Base-by-base conservation (phyloP, 2,113 vertebrate genomes). In the Eudyptes chrysolophus region DNA sequence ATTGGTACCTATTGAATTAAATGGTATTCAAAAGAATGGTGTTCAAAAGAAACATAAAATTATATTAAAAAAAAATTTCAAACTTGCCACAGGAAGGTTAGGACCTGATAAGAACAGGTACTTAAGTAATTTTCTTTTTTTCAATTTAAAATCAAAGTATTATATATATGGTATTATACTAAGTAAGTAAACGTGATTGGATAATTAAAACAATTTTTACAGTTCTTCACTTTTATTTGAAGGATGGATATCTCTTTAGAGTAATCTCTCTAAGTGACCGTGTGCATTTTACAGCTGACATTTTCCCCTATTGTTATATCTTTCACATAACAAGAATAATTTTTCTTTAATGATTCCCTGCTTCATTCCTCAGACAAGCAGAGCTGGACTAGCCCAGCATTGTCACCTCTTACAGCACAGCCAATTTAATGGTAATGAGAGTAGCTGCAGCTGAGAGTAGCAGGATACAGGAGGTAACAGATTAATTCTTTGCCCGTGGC, bases 31-130 rank as follows among this genome's bases (percentile, higher is more conserved):
- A 14, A 34, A 96, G 77, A 76, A 70, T 7, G 6, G 11, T 87
- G 40, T 87, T 94, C 78, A 92, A 96, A 96, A 71, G 44, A 78
- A 83, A 81, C 29, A 82, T 74, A 25, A 94, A 88, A 84, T 87
- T 62, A 62, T 57, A n/a, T 25, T 8, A 44, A 64, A 74, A 64
- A 71, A 83, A 3, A 30, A 7, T 29, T 9, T 92, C 54, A 89
- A 76, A 96, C 89, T 54, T 85, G 86, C 44, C 72, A 62, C 46
- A 94, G 72, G 48, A 92, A 94, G 76, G 40, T 87, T 89, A 87
- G 42, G 64, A 87, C 54, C 27, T 94, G 74, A 46, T 75, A 89
- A 78, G 54, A 90, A 77, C 22, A 76, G 17, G 3, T 25, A 68
- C 30, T 77, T 88, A 86, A 70, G 55, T 88, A 80, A 78, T 92